phyloP scores from a whole-genome alignment of 64 coral and sea anemone genomes.

The Pocillopora damicornis region DNA sequence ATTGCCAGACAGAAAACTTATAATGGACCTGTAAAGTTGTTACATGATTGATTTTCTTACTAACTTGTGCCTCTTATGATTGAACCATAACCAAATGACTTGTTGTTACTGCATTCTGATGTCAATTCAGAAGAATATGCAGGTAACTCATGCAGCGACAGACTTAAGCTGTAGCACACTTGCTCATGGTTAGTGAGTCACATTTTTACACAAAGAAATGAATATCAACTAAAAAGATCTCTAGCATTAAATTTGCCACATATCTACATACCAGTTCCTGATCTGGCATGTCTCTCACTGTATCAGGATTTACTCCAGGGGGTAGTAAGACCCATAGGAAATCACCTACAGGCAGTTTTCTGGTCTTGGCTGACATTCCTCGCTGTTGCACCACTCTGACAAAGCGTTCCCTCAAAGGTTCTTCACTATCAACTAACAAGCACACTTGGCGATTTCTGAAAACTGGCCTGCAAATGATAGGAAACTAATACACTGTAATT shows the following conservation, averaged over 20 bases:
- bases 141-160: too few species aligned
- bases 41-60: too few species aligned
- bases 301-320: conserved; percentile 23
- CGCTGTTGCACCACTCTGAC: conserved; percentile 34
- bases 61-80: too few species aligned
- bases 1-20: too few species aligned
- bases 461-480: neutral
- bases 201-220: too few species aligned
- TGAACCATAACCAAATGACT: too few species aligned
- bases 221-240: too few species aligned
- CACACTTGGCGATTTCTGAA: conserved; percentile 47
- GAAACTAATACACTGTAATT: neutral
- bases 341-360: conserved; percentile 43
- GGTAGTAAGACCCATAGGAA: conserved; percentile 52
- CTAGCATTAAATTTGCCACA: neutral
- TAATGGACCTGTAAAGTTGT: too few species aligned
- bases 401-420: conserved; percentile 48
- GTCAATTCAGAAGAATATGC: too few species aligned
- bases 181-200: too few species aligned
- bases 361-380: conserved; percentile 40
- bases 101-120: too few species aligned
- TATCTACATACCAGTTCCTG: conserved; percentile 48
- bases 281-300: conserved; percentile 38
- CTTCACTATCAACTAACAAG: conserved; percentile 49
- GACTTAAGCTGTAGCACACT: too few species aligned